These are phyloP conservation scores for Todiramphus saurophagus DNA, from an alignment of 2,113 vertebrate genomes.

Conservation along the genomic window DNA sequence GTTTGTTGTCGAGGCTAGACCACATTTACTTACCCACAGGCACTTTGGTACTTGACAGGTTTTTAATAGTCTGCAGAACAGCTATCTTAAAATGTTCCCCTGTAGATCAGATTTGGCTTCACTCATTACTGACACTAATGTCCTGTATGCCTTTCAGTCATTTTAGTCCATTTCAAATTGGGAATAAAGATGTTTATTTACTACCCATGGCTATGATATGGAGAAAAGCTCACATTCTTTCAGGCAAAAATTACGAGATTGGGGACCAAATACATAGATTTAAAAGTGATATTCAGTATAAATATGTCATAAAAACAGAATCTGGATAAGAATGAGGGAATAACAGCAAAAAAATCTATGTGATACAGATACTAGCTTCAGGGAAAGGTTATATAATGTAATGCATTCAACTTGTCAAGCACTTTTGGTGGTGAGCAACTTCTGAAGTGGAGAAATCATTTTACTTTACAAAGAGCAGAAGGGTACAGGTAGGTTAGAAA, in stretches of 20 bases:
- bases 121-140: not conserved
- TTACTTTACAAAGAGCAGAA: not conserved
- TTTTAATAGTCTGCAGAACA: not conserved
- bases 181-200: not conserved
- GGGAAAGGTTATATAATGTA: not conserved
- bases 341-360: not conserved
- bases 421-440: not conserved
- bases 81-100: not conserved
- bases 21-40: not conserved
- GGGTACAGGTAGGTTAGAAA: not conserved
- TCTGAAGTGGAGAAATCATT: not conserved
- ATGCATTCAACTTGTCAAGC: not conserved
- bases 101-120: not conserved
- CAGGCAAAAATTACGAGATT: not conserved
- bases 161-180: not conserved
- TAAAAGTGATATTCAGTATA: not conserved
- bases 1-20: not conserved
- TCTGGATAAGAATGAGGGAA: not conserved
- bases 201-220: too few species aligned
- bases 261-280: not conserved
- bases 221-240: not conserved
- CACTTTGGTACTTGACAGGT: not conserved
- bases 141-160: not conserved
- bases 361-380: not conserved
- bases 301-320: not conserved